These are phyloP conservation scores for Hystrix brachyura DNA, from an alignment of 2,113 vertebrate genomes.

Conservation along the genomic window DNA sequence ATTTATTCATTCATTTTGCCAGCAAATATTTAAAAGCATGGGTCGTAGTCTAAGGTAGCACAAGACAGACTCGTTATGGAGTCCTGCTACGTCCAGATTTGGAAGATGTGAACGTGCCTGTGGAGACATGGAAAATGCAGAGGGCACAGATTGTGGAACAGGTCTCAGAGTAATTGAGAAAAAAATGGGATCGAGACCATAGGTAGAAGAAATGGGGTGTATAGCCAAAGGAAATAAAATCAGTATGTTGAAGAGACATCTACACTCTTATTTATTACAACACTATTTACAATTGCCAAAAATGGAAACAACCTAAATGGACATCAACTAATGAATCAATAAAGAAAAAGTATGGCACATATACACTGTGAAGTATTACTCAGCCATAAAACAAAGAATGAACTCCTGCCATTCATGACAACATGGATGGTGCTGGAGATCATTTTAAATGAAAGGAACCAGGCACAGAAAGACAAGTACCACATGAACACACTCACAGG, in stretches of 20 bases:
- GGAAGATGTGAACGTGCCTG: not conserved
- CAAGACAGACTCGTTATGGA: not conserved
- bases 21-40: slow-evolving; percentile 19
- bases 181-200: not conserved
- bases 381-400: not conserved
- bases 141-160: not conserved
- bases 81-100: not conserved
- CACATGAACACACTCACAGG: not conserved
- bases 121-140: not conserved
- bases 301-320: not conserved
- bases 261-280: not conserved
- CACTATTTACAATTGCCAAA: not conserved
- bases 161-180: not conserved
- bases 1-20: slow-evolving; percentile 34
- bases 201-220: not conserved
- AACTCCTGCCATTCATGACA: not conserved
- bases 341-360: not conserved
- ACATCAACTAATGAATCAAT: not conserved
- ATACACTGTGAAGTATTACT: not conserved
- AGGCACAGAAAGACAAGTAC: not conserved
- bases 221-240: not conserved
- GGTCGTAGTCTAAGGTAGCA: not conserved
- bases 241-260: not conserved
- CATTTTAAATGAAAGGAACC: not conserved
- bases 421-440: too few species aligned